A percentile compares a stretch with the other conserved stretches of the same genome.
These are phyloP conservation scores for Protomyctophum bolini DNA, from an alignment of 2,113 vertebrate genomes.

Conservation along the genomic window DNA sequence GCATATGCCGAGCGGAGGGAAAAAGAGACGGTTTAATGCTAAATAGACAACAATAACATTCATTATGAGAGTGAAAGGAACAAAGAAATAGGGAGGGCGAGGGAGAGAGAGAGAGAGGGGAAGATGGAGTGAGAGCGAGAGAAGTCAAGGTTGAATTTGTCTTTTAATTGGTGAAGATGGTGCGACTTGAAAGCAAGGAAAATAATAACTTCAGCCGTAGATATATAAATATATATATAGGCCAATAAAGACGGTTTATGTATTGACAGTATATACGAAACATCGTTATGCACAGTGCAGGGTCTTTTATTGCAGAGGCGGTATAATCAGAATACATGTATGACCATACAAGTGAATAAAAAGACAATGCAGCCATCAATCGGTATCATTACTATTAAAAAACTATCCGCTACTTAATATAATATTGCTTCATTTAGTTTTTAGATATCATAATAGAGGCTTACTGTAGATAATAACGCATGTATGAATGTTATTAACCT, in stretches of 20 bases:
- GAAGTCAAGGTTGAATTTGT: conserved; percentile 57
- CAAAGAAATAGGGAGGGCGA: conserved; percentile 19
- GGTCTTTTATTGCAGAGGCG: no score
- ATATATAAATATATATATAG: conserved; percentile 4
- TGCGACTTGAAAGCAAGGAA: conserved; percentile 56
- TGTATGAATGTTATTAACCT: no score
- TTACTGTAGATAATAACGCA: no score
- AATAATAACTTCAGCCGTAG: conserved; percentile 46
- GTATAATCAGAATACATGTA: no score
- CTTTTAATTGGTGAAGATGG: conserved; percentile 57
- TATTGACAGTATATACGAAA: no score
- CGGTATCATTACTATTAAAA: no score
- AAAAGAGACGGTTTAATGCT: conserved; percentile 55
- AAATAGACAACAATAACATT: conserved; percentile 70
- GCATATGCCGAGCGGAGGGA: background rate
- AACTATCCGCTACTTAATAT: no score
- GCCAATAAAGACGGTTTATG: conserved; percentile 28
- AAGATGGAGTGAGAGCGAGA: conserved; percentile 8
- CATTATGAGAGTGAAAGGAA: conserved; percentile 69
- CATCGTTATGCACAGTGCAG: no score
- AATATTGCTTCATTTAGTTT: no score
- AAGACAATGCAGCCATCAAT: no score
- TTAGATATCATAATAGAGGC: no score
- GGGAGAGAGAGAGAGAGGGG: conserved; percentile 27
- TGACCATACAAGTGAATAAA: no score